A percentile compares a stretch with the other conserved stretches of the same genome.
Evolutionary conservation across 2,797 vertebrate genomes (phyloP).

Genomic region (Enteromius radiatus): DNA sequence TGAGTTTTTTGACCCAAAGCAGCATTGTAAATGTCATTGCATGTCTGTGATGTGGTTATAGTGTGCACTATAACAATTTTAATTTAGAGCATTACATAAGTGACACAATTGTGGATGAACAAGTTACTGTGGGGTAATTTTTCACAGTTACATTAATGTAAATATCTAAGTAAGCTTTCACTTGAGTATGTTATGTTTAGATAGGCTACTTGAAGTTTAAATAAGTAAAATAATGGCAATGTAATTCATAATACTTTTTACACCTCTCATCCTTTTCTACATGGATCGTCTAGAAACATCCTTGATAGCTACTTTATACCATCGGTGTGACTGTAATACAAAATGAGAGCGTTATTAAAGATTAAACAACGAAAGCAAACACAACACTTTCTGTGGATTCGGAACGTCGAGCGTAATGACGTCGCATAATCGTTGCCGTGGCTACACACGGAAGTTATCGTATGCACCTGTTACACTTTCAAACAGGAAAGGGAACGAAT

Average conservation of each 20-base stretch:
- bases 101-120: background rate
- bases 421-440: conserved; percentile 47
- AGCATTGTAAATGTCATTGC: background rate
- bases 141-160: no score
- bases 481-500: conserved; percentile 53
- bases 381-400: background rate
- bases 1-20: background rate
- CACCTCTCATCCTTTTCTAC: background rate
- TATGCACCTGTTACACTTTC: conserved; percentile 60
- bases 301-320: background rate
- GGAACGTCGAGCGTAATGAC: conserved; percentile 48
- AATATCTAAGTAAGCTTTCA: background rate
- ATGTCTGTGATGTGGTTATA: background rate
- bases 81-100: background rate
- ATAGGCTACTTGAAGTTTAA: background rate
- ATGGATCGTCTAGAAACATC: background rate
- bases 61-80: background rate
- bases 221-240: background rate
- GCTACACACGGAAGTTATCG: conserved; percentile 60
- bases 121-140: background rate
- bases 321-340: background rate
- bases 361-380: background rate
- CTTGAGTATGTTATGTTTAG: background rate
- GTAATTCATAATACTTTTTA: background rate
- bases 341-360: background rate